These are phyloP conservation scores for Formicarius rufipectus DNA, from an alignment of 2,113 vertebrate genomes.

Conservation along the genomic window DNA sequence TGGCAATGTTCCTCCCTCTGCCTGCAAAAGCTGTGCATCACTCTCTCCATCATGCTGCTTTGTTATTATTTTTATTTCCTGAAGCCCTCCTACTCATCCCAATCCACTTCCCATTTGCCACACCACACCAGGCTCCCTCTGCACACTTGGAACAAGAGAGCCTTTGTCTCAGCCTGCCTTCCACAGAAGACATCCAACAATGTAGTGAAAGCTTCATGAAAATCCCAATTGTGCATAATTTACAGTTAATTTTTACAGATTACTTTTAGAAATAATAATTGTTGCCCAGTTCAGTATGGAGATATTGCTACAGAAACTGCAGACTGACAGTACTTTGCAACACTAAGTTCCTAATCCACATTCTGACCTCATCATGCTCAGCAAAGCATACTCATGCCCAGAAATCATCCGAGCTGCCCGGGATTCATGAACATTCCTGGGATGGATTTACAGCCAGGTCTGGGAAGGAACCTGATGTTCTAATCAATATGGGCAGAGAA, in stretches of 20 bases:
- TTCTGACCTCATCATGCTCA: background rate
- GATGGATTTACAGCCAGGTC: background rate
- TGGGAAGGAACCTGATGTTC: background rate
- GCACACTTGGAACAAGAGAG: background rate
- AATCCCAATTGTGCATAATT: background rate
- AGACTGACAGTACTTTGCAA: background rate
- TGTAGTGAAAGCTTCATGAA: background rate
- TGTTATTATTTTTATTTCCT: conserved; percentile 15
- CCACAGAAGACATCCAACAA: background rate
- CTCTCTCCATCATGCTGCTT: background rate
- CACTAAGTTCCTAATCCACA: background rate
- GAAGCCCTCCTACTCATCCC: background rate
- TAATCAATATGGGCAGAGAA: background rate
- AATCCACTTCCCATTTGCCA: background rate
- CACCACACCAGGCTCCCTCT: background rate
- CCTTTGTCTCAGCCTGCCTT: background rate
- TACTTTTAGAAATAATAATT: background rate
- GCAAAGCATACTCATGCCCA: background rate
- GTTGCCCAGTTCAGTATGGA: background rate
- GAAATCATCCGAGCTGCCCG: background rate
- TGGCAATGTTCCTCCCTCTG: background rate
- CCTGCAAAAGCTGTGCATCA: background rate
- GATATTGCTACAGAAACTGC: background rate
- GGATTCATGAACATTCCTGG: background rate
- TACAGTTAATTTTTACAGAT: background rate